These are phyloP conservation scores for Mythimna ferrago DNA, from an alignment of 2,888 invertebrate genomes.

Conservation along the genomic window DNA sequence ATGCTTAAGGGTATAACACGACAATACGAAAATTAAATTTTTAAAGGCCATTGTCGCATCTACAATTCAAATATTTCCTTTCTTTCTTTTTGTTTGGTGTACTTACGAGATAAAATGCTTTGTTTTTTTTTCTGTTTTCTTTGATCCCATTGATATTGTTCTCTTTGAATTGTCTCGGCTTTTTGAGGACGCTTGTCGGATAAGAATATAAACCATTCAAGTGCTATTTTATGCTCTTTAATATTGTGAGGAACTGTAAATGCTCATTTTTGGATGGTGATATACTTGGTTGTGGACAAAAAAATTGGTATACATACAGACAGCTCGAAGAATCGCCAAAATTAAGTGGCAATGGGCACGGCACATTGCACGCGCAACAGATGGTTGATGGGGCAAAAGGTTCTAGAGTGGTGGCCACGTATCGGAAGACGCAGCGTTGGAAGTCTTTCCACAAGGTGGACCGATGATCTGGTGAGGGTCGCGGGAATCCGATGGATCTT, in stretches of 20 bases:
- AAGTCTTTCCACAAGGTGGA: too few species aligned
- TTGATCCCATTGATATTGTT: constrained; percentile 62
- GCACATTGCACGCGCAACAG: too few species aligned
- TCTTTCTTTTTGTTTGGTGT: constrained; percentile 55
- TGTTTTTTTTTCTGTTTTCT: constrained; percentile 55
- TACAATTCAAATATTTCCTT: constrained; percentile 65
- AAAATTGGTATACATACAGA: neutral
- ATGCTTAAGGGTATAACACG: constrained; percentile 47
- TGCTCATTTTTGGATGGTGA: constrained; percentile 13
- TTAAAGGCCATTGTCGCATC: constrained; percentile 64
- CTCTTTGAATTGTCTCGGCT: constrained; percentile 52
- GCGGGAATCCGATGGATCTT: too few species aligned
- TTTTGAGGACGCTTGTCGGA: constrained; percentile 32
- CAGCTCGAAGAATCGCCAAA: too few species aligned
- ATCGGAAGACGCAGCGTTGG: too few species aligned
- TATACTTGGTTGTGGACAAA: constrained; percentile 4
- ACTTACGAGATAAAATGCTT: constrained; percentile 62
- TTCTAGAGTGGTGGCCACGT: too few species aligned
- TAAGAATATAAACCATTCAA: constrained; percentile 31
- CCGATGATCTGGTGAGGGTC: too few species aligned
- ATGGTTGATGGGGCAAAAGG: too few species aligned
- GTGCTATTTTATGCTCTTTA: constrained; percentile 24
- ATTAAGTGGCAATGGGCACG: too few species aligned
- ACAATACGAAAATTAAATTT: constrained; percentile 64
- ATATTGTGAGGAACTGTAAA: constrained; percentile 16